These are phyloP conservation scores for Crotalus tigris DNA, from an alignment of 2,113 vertebrate genomes.

Conservation along the genomic window DNA sequence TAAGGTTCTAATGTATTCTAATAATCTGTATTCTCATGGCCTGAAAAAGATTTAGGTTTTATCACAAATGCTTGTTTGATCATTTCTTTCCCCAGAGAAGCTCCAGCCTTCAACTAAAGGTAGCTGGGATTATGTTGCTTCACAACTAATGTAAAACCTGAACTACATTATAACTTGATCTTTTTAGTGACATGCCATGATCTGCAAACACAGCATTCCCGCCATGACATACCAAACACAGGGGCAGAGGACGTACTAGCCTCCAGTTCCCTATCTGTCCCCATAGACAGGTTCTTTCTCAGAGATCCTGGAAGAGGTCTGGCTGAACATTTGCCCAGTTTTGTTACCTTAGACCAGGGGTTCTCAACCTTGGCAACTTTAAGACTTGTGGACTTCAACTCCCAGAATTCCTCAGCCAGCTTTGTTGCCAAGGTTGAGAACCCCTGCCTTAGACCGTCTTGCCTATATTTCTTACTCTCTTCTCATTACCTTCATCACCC, in stretches of 20 bases:
- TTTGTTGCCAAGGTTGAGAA: no score
- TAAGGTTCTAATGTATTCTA: not conserved
- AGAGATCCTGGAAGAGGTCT: not conserved
- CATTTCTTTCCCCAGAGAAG: not conserved
- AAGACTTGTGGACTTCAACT: no score
- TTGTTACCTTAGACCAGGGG: not conserved
- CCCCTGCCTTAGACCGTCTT: not conserved
- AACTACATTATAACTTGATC: not conserved
- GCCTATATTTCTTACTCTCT: not conserved
- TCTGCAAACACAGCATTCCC: not conserved
- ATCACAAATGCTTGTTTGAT: not conserved
- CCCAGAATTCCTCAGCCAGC: no score
- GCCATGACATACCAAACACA: not conserved
- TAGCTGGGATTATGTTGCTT: not conserved
- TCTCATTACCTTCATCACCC: not conserved
- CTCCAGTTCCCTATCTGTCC: not conserved
- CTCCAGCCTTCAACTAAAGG: not conserved
- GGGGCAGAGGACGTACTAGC: not conserved
- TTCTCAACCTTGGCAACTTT: no score
- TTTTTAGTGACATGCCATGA: not conserved
- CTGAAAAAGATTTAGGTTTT: not conserved
- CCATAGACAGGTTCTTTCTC: not conserved
- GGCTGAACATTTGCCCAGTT: not conserved
- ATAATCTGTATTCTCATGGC: not conserved
- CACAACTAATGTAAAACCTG: no score